These are phyloP conservation scores for Labeo rohita DNA, from an alignment of 2,113 vertebrate species.

Conservation along the genomic window DNA sequence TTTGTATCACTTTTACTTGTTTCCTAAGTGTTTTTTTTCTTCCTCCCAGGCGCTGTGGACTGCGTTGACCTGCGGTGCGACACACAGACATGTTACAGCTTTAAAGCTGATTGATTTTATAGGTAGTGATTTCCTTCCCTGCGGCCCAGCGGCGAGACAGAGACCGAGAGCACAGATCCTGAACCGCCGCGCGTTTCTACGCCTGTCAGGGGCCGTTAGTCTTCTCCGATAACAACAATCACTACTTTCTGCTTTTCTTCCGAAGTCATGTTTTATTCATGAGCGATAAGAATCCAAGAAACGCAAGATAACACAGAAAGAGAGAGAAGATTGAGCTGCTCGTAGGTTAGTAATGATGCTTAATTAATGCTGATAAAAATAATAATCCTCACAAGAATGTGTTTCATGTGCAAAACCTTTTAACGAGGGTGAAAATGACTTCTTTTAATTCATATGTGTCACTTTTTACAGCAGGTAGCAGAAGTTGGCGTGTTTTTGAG, in stretches of 20 bases:
- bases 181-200: conserved; percentile 22
- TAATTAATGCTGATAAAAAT: not conserved
- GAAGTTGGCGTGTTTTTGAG: not conserved
- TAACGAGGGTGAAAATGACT: not conserved
- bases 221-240: conserved; percentile 46
- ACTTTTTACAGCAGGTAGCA: not conserved
- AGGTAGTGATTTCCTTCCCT: conserved; percentile 1
- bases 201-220: conserved; percentile 55
- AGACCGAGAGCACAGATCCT: not conserved
- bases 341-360: not conserved
- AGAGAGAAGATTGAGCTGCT: conserved; percentile 3
- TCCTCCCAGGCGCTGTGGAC: not conserved
- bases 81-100: conserved; percentile 15
- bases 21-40: not conserved
- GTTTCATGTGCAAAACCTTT: not conserved
- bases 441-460: not conserved
- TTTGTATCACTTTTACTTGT: not conserved
- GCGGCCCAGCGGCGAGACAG: not conserved
- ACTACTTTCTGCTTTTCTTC: not conserved
- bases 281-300: conserved; percentile 28
- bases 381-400: not conserved
- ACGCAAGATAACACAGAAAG: not conserved
- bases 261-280: conserved; percentile 57
- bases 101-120: conserved; percentile 6
- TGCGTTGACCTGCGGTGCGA: conserved; percentile 3